Evolutionary conservation across 1,140 invertebrate species (phyloP), one percentile per base, ranked within the genome.

Genomic region (Neelides sp.): DNA sequence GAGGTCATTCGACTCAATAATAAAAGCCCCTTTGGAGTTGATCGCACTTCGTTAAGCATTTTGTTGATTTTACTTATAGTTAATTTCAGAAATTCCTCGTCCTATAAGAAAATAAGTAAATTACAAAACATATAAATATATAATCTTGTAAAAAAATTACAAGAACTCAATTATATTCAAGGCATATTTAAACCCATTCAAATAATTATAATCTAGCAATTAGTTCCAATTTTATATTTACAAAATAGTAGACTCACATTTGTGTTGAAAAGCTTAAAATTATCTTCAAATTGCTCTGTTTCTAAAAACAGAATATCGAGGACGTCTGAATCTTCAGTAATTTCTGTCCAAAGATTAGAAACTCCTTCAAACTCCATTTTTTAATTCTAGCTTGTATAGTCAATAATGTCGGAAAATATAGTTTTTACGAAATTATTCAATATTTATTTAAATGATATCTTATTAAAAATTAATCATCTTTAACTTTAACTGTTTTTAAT

Each of bases 41-140:
- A 49, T 45, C 47, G 46, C 5, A 43, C 37, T 12, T 59, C 53
- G 53, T 55, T 59, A 10, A 55, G 26, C 13, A 55, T 12, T 8
- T 41, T 36, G 30, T 59, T 55, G 10, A 50, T 39, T 1, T 35
- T 15, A 20, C 41, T 48, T 22, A 59, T 22, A n/a, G 19, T 23
- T 4, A 10, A 12, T 26, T 55, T 53, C 17, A 55, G 34, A 27
- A 37, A 30, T 7, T 59, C 57, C 35, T 59, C 57, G 13, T 24
- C 32, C 57, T 59, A 37, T 19, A 45, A 44, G 30, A 39, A 22
- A 30, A 24, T 48, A 50, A 46, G n/a, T 30, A 40, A 27, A 40
- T 22, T 35, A 13, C 20, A 30, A 13, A 12, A 4, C 30, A 48
- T 20, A n/a, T 23, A 10, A 17, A 17, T 20, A 36, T 20, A 20